phyloP scores from a whole-genome alignment of 2,888 invertebrate genomes.

The Brachypterus glaber region DNA sequence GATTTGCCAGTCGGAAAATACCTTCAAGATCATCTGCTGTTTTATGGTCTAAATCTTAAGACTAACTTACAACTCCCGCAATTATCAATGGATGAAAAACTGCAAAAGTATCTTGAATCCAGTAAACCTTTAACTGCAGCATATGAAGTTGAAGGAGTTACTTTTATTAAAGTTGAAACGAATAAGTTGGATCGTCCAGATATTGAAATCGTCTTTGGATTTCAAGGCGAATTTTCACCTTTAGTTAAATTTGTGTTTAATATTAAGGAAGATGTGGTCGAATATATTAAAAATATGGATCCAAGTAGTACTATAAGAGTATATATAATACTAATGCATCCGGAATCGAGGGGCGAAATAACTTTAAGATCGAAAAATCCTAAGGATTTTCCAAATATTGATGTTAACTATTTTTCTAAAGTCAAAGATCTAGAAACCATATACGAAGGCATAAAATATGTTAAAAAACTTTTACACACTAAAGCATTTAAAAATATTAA shows the following conservation, averaged over 20 bases:
- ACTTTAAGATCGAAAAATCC: slow-evolving; percentile 45
- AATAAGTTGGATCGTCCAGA: neutral
- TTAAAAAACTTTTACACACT: slow-evolving; percentile 40
- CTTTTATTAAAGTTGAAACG: neutral
- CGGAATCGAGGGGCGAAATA: slow-evolving; percentile 43
- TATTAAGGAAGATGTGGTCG: slow-evolving; percentile 4
- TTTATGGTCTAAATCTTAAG: slow-evolving; percentile 10
- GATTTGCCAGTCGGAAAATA: slow-evolving; percentile 52
- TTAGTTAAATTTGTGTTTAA: slow-evolving; percentile 2
- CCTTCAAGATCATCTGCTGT: slow-evolving; percentile 17
- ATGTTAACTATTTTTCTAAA: slow-evolving; percentile 47
- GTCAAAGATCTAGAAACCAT: slow-evolving; percentile 37
- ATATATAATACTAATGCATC: slow-evolving; percentile 46
- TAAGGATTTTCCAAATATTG: slow-evolving; percentile 47
- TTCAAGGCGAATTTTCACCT: neutral
- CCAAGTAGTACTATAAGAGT: slow-evolving; percentile 25
- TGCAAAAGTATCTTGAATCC: slow-evolving; percentile 15
- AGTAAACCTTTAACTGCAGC: slow-evolving; percentile 5
- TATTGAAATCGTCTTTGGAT: neutral
- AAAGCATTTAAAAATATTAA: slow-evolving; percentile 46
- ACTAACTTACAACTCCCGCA: slow-evolving; percentile 12
- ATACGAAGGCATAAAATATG: slow-evolving; percentile 44
- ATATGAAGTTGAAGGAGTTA: neutral
- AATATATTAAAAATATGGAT: slow-evolving; percentile 5
- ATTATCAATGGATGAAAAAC: slow-evolving; percentile 7